Evolutionary conservation across 2,888 invertebrate genomes (phyloP).

Genomic region (Hoplodrina blanda): DNA sequence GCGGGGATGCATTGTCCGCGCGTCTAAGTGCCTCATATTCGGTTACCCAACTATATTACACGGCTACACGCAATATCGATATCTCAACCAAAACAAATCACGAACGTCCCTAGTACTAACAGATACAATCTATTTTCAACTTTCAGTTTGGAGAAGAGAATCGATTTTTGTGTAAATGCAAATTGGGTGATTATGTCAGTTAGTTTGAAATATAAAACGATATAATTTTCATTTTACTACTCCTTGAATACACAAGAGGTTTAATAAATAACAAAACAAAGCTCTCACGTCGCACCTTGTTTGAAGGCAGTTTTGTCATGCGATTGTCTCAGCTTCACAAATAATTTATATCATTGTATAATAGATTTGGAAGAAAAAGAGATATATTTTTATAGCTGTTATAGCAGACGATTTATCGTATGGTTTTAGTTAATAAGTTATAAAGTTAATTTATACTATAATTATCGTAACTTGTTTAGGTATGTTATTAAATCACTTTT

Average conservation of each 20-base stretch:
- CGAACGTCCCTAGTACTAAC: slow-evolving; percentile 71
- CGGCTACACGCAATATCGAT: slow-evolving; percentile 85
- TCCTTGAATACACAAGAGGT: slow-evolving; percentile 82
- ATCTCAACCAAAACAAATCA: slow-evolving; percentile 64
- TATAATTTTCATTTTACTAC: slow-evolving; percentile 89
- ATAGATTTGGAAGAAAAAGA: slow-evolving; percentile 64
- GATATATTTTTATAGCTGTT: slow-evolving; percentile 72
- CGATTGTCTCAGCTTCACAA: slow-evolving; percentile 73
- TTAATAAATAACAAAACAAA: slow-evolving; percentile 87
- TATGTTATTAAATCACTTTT: slow-evolving; percentile 24
- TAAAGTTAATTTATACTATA: slow-evolving; percentile 66
- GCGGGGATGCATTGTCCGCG: slow-evolving; percentile 87
- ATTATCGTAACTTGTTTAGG: slow-evolving; percentile 48
- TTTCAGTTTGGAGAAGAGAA: slow-evolving; percentile 45
- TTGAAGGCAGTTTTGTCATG: slow-evolving; percentile 84
- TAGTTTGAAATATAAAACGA: slow-evolving; percentile 66
- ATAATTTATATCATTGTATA: slow-evolving; percentile 65
- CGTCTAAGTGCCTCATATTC: slow-evolving; percentile 89
- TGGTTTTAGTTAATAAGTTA: slow-evolving; percentile 72
- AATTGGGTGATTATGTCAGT: slow-evolving; percentile 58
- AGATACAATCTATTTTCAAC: slow-evolving; percentile 53
- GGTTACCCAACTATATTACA: slow-evolving; percentile 87
- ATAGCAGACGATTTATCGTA: slow-evolving; percentile 71
- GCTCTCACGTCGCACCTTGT: slow-evolving; percentile 86
- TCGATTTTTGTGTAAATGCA: slow-evolving; percentile 53